These are phyloP conservation scores for Anastrepha ludens DNA, from an alignment of 1,140 invertebrate genomes.

Conservation along the genomic window DNA sequence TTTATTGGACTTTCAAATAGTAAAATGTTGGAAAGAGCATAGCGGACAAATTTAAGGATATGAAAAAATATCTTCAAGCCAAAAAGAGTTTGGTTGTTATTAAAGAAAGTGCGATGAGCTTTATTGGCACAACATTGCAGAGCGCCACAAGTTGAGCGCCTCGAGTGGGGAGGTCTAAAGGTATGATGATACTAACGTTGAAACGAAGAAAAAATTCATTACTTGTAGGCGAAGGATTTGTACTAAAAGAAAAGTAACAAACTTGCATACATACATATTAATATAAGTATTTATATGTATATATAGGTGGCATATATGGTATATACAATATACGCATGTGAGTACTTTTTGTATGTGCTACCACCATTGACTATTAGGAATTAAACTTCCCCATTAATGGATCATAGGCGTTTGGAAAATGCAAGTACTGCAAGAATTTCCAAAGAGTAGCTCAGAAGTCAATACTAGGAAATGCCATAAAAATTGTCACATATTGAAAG, in stretches of 20 bases:
- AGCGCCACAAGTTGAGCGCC: slow-evolving; percentile 20
- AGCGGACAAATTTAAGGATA: background rate
- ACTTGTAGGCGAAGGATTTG: background rate
- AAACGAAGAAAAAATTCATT: no score
- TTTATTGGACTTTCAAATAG: slow-evolving; percentile 15
- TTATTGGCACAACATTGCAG: slow-evolving; percentile 21
- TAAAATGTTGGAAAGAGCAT: background rate
- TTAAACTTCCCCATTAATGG: background rate
- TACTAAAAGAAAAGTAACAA: background rate
- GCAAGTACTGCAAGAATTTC: background rate
- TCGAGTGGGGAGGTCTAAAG: background rate
- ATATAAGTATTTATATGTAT: background rate
- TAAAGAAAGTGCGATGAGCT: background rate
- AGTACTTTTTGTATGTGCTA: no score
- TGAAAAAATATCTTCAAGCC: background rate
- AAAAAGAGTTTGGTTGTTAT: background rate
- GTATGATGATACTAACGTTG: background rate
- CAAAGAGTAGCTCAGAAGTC: background rate
- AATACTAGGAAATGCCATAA: slow-evolving; percentile 3
- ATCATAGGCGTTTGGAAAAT: background rate
- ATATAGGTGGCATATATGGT: background rate
- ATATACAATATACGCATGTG: background rate
- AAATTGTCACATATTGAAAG: background rate
- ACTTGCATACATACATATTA: background rate
- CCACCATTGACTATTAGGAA: background rate